A percentile compares a stretch with the other conserved stretches of the same genome.
Evolutionary conservation across 2,113 vertebrate species (phyloP).

Genomic region (Thermophis baileyi): DNA sequence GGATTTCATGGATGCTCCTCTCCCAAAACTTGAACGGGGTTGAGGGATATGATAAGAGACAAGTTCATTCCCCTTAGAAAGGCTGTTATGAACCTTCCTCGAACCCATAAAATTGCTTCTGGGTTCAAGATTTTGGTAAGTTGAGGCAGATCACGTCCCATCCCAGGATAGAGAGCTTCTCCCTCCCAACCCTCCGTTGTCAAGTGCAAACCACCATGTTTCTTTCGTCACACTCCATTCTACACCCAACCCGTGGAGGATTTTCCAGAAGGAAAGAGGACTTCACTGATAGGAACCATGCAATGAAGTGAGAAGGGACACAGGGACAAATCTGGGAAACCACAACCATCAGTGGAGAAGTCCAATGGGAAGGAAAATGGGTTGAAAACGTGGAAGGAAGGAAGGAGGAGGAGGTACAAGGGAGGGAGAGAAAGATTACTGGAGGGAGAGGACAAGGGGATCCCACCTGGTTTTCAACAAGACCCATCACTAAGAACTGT

Average conservation of each 20-base stretch:
- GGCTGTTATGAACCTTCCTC: not conserved
- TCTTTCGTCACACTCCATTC: not conserved
- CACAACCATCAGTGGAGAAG: not conserved
- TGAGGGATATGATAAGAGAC: not conserved
- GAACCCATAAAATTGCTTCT: not conserved
- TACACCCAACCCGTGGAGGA: not conserved
- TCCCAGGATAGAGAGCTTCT: not conserved
- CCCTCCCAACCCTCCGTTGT: not conserved
- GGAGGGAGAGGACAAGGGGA: conserved; percentile 22
- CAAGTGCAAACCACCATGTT: not conserved
- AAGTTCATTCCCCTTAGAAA: not conserved
- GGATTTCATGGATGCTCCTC: not conserved
- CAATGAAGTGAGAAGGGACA: conserved; percentile 5
- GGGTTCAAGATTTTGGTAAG: not conserved
- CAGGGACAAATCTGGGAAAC: not conserved
- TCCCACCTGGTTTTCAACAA: conserved; percentile 4
- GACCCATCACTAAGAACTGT: not conserved
- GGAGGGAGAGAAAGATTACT: not conserved
- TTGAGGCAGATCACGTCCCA: too few species aligned
- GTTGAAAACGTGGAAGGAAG: not conserved
- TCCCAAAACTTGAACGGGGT: not conserved
- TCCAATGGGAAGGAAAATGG: not conserved
- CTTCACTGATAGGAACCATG: conserved; percentile 45
- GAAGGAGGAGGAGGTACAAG: not conserved
- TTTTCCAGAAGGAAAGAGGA: not conserved